phyloP scores from a whole-genome alignment of 2,797 vertebrate species.

The Enteromius anoplus region DNA sequence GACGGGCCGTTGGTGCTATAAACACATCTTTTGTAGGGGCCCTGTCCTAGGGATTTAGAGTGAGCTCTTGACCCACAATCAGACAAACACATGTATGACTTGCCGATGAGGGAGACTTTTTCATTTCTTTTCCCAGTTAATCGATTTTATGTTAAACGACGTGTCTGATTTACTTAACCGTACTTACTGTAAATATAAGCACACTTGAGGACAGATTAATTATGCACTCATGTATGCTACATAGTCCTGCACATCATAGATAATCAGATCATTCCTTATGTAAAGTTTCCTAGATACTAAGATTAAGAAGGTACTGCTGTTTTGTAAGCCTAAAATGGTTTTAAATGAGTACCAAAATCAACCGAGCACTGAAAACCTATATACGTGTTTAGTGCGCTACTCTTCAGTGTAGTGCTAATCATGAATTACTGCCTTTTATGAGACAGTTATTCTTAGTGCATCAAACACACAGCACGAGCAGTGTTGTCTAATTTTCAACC shows the following conservation, averaged over 20 bases:
- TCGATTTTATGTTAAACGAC: not conserved
- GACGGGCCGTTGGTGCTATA: conserved; percentile 49
- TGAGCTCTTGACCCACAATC: conserved; percentile 25
- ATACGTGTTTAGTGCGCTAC: not conserved
- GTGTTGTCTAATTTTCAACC: not conserved
- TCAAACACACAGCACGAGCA: not conserved
- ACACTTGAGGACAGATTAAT: conserved; percentile 4
- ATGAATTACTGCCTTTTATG: not conserved
- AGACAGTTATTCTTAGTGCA: not conserved
- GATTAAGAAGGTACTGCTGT: not conserved
- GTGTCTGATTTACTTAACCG: conserved; percentile 13
- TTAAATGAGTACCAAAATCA: not conserved
- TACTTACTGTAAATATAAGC: conserved; percentile 28
- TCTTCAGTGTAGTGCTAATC: not conserved
- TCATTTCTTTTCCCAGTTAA: not conserved
- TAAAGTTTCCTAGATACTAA: not conserved
- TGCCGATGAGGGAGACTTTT: not conserved
- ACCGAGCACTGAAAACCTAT: not conserved
- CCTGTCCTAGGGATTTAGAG: not conserved
- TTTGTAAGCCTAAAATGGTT: not conserved
- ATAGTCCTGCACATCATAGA: not conserved
- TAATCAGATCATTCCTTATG: not conserved
- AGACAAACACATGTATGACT: not conserved
- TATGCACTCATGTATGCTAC: not conserved
- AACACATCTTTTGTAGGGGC: conserved; percentile 34